Conservation (phyloP, 2,797 vertebrate genomes). For the Artibeus lituratus region DNA sequence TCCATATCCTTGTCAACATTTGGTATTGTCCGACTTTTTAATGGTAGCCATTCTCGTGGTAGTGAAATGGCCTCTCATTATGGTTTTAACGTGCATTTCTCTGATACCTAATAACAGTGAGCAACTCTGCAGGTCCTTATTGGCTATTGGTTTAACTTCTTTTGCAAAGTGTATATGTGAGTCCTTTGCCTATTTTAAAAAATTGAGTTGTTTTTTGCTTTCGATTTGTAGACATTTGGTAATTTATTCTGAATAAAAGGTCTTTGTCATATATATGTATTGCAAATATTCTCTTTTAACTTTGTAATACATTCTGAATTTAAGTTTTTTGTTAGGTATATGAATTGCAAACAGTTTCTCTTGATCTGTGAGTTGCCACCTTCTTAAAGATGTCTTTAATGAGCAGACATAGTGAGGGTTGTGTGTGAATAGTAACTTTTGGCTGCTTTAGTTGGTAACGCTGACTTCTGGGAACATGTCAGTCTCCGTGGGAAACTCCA, state of each 20-base stretch:
- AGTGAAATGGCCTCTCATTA: neutral
- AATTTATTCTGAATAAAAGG: neutral
- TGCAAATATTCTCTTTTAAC: neutral
- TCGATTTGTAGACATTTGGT: neutral
- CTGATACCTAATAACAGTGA: neutral
- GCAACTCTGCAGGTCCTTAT: neutral
- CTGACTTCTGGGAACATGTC: neutral
- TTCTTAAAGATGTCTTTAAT: neutral
- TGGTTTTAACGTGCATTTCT: neutral
- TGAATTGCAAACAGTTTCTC: neutral
- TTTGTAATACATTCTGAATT: neutral
- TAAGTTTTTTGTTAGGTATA: neutral
- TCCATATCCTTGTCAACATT: neutral
- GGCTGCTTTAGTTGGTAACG: neutral
- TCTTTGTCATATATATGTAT: neutral
- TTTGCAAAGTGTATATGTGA: neutral
- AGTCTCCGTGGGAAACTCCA: neutral
- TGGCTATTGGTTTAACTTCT: neutral
- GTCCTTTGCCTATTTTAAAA: neutral
- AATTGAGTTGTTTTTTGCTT: neutral
- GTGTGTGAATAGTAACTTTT: neutral
- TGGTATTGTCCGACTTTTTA: neutral
- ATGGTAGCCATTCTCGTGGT: neutral
- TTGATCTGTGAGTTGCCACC: neutral
- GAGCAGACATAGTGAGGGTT: neutral